Evolutionary conservation across 2,888 invertebrate genomes (phyloP).

Genomic region (Furcula furcula): DNA sequence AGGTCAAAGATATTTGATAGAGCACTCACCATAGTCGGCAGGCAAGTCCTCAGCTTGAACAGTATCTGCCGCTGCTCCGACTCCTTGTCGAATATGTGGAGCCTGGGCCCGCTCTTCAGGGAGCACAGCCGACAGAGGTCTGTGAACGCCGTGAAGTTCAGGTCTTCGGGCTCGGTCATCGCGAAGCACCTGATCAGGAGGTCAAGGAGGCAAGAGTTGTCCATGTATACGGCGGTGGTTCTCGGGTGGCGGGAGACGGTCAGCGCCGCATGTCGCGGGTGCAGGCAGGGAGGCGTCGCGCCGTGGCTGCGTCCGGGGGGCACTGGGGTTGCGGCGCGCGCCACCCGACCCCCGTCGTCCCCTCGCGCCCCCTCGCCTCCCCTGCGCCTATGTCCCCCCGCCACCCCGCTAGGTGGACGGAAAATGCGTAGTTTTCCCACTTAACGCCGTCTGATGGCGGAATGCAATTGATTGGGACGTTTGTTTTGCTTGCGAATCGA

Average conservation of each 20-base stretch:
- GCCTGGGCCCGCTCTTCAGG: conserved; percentile 85
- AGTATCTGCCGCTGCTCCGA: conserved; percentile 86
- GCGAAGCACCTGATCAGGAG: conserved; percentile 83
- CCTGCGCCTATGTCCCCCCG: conserved; percentile 37
- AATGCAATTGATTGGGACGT: conserved; percentile 50
- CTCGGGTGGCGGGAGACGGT: conserved; percentile 74
- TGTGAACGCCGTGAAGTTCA: conserved; percentile 85
- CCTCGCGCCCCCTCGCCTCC: conserved; percentile 37
- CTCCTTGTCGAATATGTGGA: conserved; percentile 87
- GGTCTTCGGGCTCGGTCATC: conserved; percentile 85
- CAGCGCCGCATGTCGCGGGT: conserved; percentile 74
- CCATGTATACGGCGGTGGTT: conserved; percentile 76
- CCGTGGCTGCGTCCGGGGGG: conserved; percentile 78
- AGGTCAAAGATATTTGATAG: neutral
- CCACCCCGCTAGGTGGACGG: conserved; percentile 46
- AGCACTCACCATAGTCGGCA: conserved; percentile 85
- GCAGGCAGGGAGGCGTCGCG: conserved; percentile 75
- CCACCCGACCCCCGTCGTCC: conserved; percentile 44
- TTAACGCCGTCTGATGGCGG: conserved; percentile 55
- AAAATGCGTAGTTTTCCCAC: conserved; percentile 76
- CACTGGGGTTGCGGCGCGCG: conserved; percentile 54
- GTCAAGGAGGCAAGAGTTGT: conserved; percentile 82
- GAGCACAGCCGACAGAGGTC: conserved; percentile 87
- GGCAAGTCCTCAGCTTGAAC: conserved; percentile 85
- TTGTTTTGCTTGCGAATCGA: conserved; percentile 11